phyloP scores from a whole-genome alignment of 1,140 invertebrate genomes.

The Caenorhabditis elegans region DNA sequence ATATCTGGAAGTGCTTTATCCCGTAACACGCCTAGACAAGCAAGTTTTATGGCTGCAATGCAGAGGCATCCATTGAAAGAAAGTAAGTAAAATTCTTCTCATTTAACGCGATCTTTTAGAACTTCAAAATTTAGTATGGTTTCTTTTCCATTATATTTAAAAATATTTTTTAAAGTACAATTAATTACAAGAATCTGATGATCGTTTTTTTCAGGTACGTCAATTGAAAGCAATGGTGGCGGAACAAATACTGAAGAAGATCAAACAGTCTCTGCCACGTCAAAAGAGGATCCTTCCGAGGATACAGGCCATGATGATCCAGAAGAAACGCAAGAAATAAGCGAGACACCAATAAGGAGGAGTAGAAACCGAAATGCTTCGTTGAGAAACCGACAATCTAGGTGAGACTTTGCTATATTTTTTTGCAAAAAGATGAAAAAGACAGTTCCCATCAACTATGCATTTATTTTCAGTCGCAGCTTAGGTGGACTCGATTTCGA shows the following conservation, averaged over 20 bases:
- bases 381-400: not conserved
- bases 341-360: not conserved
- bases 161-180: no score
- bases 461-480: conserved; percentile 1
- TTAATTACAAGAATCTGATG: no score
- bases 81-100: conserved; percentile 3
- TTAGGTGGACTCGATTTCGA: not conserved
- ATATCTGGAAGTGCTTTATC: not conserved
- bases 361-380: not conserved
- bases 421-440: not conserved
- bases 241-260: not conserved
- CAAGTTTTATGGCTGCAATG: conserved; percentile 10
- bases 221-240: not conserved
- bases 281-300: no score
- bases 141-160: no score
- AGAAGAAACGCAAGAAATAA: not conserved
- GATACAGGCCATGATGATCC: not conserved
- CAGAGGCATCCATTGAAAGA: not conserved
- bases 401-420: not conserved
- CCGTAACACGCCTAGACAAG: conserved; percentile 1
- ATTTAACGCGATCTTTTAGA: no score
- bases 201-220: not conserved
- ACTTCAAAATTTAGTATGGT: no score
- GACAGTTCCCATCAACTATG: not conserved
- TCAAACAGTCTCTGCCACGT: no score